phyloP scores from a whole-genome alignment of 2,113 vertebrate genomes.

The Excalfactoria chinensis region DNA sequence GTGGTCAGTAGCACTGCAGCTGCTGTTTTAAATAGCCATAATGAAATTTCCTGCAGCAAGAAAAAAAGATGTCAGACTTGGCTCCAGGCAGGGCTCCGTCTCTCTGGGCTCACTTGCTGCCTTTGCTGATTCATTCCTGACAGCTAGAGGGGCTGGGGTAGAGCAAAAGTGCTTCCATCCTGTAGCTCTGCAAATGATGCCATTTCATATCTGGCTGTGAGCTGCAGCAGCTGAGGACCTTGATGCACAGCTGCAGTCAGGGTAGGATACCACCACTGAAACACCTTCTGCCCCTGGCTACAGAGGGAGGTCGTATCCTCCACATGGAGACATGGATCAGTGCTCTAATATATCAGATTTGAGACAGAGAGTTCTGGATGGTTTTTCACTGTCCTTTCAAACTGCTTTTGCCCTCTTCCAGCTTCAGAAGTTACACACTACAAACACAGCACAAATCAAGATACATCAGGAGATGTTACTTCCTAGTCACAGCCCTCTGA shows the following conservation, averaged over 20 bases:
- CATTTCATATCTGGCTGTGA: neutral
- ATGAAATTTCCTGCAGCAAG: neutral
- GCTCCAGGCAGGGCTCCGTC: neutral
- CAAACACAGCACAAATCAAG: neutral
- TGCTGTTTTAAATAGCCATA: neutral
- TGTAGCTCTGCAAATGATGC: accelerated
- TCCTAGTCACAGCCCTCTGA: neutral
- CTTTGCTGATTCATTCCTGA: slow-evolving; percentile 2
- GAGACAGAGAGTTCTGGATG: neutral
- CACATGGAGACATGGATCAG: neutral
- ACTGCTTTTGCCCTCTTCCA: neutral
- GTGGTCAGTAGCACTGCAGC: neutral
- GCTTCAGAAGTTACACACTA: neutral
- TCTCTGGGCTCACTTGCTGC: neutral
- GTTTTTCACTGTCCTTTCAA: neutral
- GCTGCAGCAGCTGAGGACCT: neutral
- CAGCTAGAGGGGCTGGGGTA: neutral
- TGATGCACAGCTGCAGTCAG: neutral
- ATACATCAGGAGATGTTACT: neutral
- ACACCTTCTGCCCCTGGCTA: neutral
- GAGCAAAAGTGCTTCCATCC: neutral
- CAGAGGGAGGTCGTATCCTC: neutral
- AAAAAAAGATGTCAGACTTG: neutral
- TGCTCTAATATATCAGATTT: neutral
- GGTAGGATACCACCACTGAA: neutral